phyloP scores from a whole-genome alignment of 2,797 vertebrate species.

The Tapirus indicus region DNA sequence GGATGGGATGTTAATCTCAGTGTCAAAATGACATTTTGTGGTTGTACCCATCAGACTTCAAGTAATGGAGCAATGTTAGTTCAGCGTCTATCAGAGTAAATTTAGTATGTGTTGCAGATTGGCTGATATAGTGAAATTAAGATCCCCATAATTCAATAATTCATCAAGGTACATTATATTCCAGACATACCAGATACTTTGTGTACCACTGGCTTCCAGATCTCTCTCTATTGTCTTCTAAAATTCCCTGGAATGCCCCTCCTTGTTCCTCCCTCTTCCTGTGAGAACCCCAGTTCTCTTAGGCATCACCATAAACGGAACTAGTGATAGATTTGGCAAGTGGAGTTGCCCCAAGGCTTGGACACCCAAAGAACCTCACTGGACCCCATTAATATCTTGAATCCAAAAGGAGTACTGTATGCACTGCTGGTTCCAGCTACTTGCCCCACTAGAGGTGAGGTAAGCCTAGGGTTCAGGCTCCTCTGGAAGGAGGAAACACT shows the following conservation, averaged over 20 bases:
- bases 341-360: background rate
- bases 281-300: slow-evolving; percentile 77
- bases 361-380: slow-evolving; percentile 83
- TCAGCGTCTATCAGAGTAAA: background rate
- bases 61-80: background rate
- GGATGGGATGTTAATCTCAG: background rate
- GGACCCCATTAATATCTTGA: slow-evolving; percentile 85
- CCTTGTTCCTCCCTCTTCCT: slow-evolving; percentile 80
- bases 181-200: background rate
- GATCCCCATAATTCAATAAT: background rate
- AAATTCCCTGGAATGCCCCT: background rate
- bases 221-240: background rate
- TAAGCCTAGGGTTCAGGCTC: slow-evolving; percentile 68
- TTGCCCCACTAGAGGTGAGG: slow-evolving; percentile 80
- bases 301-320: slow-evolving; percentile 79
- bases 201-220: background rate
- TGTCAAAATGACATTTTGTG: background rate
- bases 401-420: slow-evolving; percentile 90
- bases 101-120: background rate
- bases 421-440: slow-evolving; percentile 80
- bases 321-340: slow-evolving; percentile 75
- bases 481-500: slow-evolving; percentile 93
- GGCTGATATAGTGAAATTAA: background rate
- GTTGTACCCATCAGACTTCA: background rate
- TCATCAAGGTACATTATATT: background rate